Conservation (phyloP, 2,797 vertebrate species). For the Liasis olivaceus region DNA sequence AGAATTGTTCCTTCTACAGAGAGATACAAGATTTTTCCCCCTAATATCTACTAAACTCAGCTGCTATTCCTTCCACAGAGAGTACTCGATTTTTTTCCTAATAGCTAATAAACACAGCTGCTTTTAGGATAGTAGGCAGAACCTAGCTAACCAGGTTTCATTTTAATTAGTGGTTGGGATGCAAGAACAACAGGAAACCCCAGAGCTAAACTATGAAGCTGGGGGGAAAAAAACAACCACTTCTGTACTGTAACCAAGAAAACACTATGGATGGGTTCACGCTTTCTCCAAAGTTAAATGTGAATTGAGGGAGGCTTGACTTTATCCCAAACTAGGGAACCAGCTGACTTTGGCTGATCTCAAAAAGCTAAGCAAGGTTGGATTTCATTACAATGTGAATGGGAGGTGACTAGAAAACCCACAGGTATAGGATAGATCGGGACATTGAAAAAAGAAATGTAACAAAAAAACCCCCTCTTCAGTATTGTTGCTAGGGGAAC, state of each 20-base stretch:
- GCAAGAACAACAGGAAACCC: not conserved
- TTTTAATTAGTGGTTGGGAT: not conserved
- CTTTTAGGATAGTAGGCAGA: not conserved
- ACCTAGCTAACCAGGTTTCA: not conserved
- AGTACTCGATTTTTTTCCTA: not conserved
- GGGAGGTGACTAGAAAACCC: not conserved
- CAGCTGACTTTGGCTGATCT: not conserved
- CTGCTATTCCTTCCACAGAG: not conserved
- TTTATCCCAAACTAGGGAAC: not conserved
- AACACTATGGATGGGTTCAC: not conserved
- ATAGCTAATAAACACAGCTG: not conserved
- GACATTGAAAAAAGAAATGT: not conserved
- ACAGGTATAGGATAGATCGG: not conserved
- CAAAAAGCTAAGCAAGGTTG: not conserved
- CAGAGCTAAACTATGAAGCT: not conserved
- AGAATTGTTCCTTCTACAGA: not conserved
- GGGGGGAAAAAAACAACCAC: not conserved
- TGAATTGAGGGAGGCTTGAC: not conserved
- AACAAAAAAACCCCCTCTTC: not conserved
- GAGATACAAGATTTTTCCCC: too few species aligned
- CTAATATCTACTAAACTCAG: not conserved
- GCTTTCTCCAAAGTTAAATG: not conserved
- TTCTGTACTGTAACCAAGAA: not conserved
- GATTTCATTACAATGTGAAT: not conserved
- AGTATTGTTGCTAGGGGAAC: not conserved